These are phyloP conservation scores for Phenacoccus solenopsis DNA, from an alignment of 1,140 invertebrate genomes.

Conservation along the genomic window DNA sequence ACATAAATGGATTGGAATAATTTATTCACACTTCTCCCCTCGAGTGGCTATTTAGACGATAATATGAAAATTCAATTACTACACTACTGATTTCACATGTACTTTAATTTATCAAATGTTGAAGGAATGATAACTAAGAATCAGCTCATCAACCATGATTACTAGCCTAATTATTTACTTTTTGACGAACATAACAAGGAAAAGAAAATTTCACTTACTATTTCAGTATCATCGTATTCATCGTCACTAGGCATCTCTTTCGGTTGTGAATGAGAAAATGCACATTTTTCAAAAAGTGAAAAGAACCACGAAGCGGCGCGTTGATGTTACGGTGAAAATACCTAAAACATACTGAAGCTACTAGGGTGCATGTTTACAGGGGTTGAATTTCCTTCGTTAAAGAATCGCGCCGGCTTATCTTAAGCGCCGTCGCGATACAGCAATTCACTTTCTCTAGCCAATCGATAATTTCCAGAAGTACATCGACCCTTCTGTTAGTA, in stretches of 20 bases:
- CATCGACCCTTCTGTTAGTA: slow-evolving; percentile 8
- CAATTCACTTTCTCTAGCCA: neutral
- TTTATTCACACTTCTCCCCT: too few species aligned
- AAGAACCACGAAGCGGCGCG: neutral
- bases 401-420: neutral
- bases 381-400: neutral
- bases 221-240: neutral
- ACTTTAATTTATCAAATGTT: too few species aligned
- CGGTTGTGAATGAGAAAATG: neutral
- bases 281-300: neutral
- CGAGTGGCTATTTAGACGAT: too few species aligned
- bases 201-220: neutral
- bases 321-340: neutral
- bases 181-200: too few species aligned
- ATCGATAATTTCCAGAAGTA: slow-evolving; percentile 6
- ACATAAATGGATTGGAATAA: too few species aligned
- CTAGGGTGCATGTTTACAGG: neutral
- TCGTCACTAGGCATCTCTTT: neutral
- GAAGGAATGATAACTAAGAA: too few species aligned
- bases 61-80: too few species aligned
- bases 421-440: slow-evolving; percentile 10
- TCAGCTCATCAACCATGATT: too few species aligned
- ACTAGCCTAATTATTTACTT: too few species aligned
- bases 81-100: too few species aligned
- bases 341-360: neutral